Percentiles rank a stretch among this genome's conserved stretches.
phyloP scores from a whole-genome alignment of 2,888 invertebrate species.

The Pandemis cinnamomeana region DNA sequence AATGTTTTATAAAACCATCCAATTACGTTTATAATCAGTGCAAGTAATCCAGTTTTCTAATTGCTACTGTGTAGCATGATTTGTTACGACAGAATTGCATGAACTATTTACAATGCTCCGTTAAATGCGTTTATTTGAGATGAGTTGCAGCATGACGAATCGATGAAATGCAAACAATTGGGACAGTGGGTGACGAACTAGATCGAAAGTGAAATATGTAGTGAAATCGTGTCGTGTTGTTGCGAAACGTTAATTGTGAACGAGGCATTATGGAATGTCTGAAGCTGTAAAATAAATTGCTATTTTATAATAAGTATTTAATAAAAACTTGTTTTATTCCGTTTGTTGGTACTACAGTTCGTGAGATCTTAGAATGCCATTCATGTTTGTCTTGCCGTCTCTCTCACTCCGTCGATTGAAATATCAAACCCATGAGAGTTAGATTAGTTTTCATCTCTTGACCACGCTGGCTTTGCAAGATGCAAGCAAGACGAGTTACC shows the following conservation, averaged over 20 bases:
- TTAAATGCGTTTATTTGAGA: constrained; percentile 13
- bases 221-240: constrained; percentile 29
- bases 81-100: constrained; percentile 19
- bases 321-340: constrained; percentile 28
- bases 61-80: constrained; percentile 25
- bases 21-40: constrained; percentile 34
- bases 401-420: too few species aligned
- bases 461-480: too few species aligned
- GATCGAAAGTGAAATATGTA: constrained; percentile 33
- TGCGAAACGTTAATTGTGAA: constrained; percentile 26
- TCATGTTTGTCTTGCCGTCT: too few species aligned
- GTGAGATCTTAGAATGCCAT: neutral
- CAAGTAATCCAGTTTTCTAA: constrained; percentile 37
- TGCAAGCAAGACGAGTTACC: too few species aligned
- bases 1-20: constrained; percentile 21
- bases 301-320: constrained; percentile 32
- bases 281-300: constrained; percentile 8
- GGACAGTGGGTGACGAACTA: constrained; percentile 24
- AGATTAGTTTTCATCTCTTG: too few species aligned
- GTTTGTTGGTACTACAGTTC: neutral
- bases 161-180: constrained; percentile 34
- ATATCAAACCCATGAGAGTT: too few species aligned
- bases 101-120: constrained; percentile 19
- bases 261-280: constrained; percentile 24
- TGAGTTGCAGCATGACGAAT: constrained; percentile 26